A percentile compares a stretch with the other conserved stretches of the same genome.
These are phyloP conservation scores for Mesopsocus fuscifrons DNA, from an alignment of 2,888 invertebrate species.

Conservation along the genomic window DNA sequence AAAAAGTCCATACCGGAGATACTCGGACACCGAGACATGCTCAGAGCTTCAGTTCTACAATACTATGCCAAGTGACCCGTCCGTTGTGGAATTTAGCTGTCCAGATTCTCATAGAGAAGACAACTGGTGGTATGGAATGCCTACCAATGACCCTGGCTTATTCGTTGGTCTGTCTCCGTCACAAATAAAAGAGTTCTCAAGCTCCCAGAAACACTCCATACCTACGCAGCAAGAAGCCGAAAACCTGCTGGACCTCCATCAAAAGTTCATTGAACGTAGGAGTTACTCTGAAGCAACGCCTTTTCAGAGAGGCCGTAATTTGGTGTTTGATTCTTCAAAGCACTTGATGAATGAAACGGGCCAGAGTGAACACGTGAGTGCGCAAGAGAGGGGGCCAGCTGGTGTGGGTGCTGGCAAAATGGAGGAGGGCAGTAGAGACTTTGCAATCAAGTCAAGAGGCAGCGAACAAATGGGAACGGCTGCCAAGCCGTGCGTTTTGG, in stretches of 20 bases:
- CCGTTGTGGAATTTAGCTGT: not conserved
- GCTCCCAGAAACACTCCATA: conserved; percentile 27
- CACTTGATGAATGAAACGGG: not conserved
- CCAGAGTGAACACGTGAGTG: not conserved
- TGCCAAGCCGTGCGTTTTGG: conserved; percentile 4
- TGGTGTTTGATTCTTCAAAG: conserved; percentile 1
- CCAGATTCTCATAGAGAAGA: not conserved
- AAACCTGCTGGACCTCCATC: conserved; percentile 45
- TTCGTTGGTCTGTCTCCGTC: conserved; percentile 53
- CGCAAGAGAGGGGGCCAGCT: too few species aligned
- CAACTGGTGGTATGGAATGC: conserved; percentile 37
- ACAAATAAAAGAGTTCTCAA: conserved; percentile 36
- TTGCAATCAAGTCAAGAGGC: not conserved
- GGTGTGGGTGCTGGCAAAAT: not conserved
- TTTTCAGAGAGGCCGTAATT: conserved; percentile 14
- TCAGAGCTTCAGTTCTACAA: not conserved
- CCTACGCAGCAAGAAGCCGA: conserved; percentile 28
- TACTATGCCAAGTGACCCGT: not conserved
- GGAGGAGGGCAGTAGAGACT: not conserved
- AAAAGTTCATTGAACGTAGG: conserved; percentile 44
- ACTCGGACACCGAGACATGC: conserved; percentile 10
- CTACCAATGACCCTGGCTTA: conserved; percentile 38
- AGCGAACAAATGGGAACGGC: not conserved
- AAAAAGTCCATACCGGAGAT: conserved; percentile 1
- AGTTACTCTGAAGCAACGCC: conserved; percentile 30